Base-by-base conservation (phyloP, 2,113 vertebrate genomes). In the Hylia prasina region DNA sequence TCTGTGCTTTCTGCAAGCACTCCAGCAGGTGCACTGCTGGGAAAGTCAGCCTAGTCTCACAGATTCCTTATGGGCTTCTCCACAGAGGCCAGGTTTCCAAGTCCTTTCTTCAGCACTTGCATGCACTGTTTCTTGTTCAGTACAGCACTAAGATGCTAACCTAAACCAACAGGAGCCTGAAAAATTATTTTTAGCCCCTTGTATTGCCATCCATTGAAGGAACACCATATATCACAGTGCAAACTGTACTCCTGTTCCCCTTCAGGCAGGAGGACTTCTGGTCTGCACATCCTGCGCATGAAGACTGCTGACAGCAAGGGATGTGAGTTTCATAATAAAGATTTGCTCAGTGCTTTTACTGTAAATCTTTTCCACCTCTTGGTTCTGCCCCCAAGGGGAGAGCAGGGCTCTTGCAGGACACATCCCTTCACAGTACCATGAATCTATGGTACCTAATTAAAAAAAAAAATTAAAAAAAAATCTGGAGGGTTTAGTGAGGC, bases 231-330 rank as follows among this genome's bases (percentile, higher is more conserved):
- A 23, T 25, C 13, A 15, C 15, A 24, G 6, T 8, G 40, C 33
- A 58, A 42, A 21, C 22, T 10, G 13, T 17, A 7, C 3, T 25
- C 6, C 20, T 16, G 11, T 14, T 24, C 35, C 44, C 4, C 30
- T 47, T 65, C 30, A 15, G 19, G 30, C 56, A 51, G 47, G 19
- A 45, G 61, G 61, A 31, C 6, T 20, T 57, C 14, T 15, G 40
- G 15, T 58, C 47, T 16, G 2, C 8, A 1, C 1, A 0, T 20
- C 53, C 33, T 28, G 22, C 3, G 18, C 18, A 2, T 1, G 27
- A 18, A 70, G 33, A 37, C 72, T 57, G 57, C 37, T 39, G 42
- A 8, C 3, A 4, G 44, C 69, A 19, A 17, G 25, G 7, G n/a
- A 15, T 7, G 1, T 24, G 28, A 27, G 12, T 27, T 63, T 40